These are phyloP conservation scores for Cryptocheilus praepositus DNA, from an alignment of 2,888 invertebrate species.

Conservation along the genomic window DNA sequence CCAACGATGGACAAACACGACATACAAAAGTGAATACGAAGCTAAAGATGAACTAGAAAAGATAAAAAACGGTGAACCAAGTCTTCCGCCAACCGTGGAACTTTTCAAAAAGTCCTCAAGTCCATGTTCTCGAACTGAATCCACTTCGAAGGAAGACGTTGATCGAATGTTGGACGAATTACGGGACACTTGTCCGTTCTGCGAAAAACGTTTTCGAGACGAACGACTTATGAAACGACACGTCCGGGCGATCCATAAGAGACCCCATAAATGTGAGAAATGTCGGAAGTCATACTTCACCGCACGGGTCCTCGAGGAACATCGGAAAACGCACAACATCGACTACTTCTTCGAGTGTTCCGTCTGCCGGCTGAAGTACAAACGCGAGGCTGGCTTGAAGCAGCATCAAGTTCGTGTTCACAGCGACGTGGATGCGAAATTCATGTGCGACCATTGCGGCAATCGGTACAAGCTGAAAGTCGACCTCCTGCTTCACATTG, in stretches of 20 bases:
- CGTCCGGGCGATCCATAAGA: conserved; percentile 44
- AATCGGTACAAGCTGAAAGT: conserved; percentile 52
- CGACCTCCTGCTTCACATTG: conserved; percentile 53
- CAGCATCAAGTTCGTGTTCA: conserved; percentile 49
- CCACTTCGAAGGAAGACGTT: no score
- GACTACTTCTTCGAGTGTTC: conserved; percentile 57
- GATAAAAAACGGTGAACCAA: no score
- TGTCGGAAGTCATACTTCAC: conserved; percentile 46
- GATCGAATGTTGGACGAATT: not conserved
- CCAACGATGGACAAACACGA: no score
- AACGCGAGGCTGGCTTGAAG: conserved; percentile 48
- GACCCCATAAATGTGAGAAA: conserved; percentile 45
- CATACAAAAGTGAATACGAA: no score
- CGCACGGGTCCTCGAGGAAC: conserved; percentile 42
- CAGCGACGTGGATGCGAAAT: conserved; percentile 37
- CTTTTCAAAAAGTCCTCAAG: conserved; percentile 36
- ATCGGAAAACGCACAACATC: conserved; percentile 55
- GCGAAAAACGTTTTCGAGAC: conserved; percentile 44
- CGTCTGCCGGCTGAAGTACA: conserved; percentile 53
- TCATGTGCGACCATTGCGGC: conserved; percentile 56
- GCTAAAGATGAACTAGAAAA: no score
- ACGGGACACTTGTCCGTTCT: conserved; percentile 46
- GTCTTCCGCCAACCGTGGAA: no score
- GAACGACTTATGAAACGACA: conserved; percentile 44
- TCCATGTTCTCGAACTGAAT: conserved; percentile 17